Conservation (phyloP, 2,113 vertebrate species). For the Mesembrinibis cayennensis region DNA sequence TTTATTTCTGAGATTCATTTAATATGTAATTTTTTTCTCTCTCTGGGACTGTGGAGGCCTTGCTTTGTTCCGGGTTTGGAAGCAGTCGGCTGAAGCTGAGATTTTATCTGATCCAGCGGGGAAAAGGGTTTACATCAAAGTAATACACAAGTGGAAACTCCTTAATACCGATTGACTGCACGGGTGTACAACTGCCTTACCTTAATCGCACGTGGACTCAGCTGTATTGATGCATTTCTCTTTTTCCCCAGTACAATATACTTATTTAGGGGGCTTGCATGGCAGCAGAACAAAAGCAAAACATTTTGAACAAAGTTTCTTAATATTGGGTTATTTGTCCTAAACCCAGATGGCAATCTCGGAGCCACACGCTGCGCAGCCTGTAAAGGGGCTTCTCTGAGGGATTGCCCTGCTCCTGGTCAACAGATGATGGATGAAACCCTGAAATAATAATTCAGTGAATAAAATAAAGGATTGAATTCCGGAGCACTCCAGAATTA, state of each 20-base stretch:
- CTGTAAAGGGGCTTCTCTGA: neutral
- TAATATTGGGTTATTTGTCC: neutral
- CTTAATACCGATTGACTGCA: accelerated
- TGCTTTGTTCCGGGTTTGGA: neutral
- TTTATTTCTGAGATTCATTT: slow-evolving; percentile 14
- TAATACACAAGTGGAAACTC: neutral
- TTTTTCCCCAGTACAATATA: neutral
- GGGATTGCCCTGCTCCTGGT: neutral
- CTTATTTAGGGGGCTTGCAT: neutral
- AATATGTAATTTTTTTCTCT: neutral
- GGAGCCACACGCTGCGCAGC: neutral
- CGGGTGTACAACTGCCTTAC: neutral
- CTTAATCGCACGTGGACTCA: neutral
- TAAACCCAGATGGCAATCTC: neutral
- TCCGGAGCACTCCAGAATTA: neutral
- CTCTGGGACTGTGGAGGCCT: neutral
- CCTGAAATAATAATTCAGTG: neutral
- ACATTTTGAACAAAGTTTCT: neutral
- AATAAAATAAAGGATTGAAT: neutral
- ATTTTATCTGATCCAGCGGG: neutral
- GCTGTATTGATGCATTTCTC: accelerated
- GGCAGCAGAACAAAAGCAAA: neutral
- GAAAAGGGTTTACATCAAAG: slow-evolving; percentile 14
- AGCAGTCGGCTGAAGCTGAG: neutral
- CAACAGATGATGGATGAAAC: neutral